Conservation (phyloP, 2,113 vertebrate genomes). For the Delphinapterus leucas region DNA sequence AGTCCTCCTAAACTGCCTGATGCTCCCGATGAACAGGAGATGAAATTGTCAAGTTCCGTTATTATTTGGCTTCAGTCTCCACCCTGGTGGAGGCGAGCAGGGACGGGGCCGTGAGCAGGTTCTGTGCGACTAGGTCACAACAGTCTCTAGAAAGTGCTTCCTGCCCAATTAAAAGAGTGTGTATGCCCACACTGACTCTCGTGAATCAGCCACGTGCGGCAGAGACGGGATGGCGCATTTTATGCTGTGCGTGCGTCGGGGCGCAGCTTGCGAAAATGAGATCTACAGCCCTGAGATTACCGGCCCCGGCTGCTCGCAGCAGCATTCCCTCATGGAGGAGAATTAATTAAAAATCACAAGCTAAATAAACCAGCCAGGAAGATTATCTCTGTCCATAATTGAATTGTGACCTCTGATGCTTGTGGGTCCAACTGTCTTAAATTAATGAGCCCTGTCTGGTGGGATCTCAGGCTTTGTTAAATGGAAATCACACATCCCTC, state of each 20-base stretch:
- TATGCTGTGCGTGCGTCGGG: accelerated
- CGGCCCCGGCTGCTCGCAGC: background rate
- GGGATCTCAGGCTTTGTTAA: background rate
- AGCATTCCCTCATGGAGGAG: background rate
- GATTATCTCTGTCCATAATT: slow-evolving; percentile 66
- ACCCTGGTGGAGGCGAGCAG: background rate
- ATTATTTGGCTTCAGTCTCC: background rate
- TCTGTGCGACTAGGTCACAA: background rate
- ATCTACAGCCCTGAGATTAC: background rate
- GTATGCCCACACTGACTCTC: background rate
- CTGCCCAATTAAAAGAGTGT: background rate
- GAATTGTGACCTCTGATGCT: slow-evolving; percentile 58
- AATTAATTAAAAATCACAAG: slow-evolving; percentile 66
- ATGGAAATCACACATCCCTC: background rate
- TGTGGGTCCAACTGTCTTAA: slow-evolving; percentile 55
- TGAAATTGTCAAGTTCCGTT: background rate
- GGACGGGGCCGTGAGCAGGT: background rate
- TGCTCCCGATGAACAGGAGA: background rate
- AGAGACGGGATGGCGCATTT: too few relatives aligned
- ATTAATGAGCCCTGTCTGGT: slow-evolving; percentile 57
- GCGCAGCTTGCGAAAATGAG: background rate
- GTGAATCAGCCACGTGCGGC: accelerated
- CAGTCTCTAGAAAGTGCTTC: background rate
- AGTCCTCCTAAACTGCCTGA: background rate
- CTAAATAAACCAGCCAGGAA: slow-evolving; percentile 34